phyloP scores from a whole-genome alignment of 2,113 vertebrate genomes.

The Nyctereutes procyonoides region DNA sequence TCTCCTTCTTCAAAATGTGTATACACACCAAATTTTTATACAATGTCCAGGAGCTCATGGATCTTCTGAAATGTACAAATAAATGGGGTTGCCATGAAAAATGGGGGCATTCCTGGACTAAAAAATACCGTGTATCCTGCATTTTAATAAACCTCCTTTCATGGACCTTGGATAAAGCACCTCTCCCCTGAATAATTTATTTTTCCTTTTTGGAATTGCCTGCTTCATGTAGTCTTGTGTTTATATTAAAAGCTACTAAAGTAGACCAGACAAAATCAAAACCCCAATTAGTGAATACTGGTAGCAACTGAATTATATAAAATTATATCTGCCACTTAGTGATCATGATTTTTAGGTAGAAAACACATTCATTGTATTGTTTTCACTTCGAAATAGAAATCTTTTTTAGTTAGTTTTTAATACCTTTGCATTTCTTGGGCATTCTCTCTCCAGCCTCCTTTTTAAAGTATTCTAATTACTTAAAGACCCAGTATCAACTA shows the following conservation, averaged over 20 bases:
- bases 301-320: not conserved
- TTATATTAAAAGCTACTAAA: constrained; percentile 11
- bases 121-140: not conserved
- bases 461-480: not conserved
- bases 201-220: not conserved
- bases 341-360: not conserved
- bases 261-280: constrained; percentile 20
- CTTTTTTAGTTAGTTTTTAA: not conserved
- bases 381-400: not conserved
- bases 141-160: not conserved
- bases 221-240: constrained; percentile 30
- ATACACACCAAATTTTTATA: not conserved
- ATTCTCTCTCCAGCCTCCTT: not conserved
- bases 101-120: not conserved
- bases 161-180: not conserved
- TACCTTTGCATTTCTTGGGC: not conserved
- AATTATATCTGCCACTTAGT: not conserved
- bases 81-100: not conserved
- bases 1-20: not conserved
- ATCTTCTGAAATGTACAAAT: not conserved
- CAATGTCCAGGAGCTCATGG: not conserved
- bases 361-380: not conserved
- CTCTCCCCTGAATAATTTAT: not conserved
- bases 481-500: not conserved
- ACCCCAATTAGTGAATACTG: constrained; percentile 41